A percentile compares a stretch with the other conserved stretches of the same genome.
These are phyloP conservation scores for Halichoerus grypus DNA, from an alignment of 2,113 vertebrate species.

Conservation along the genomic window DNA sequence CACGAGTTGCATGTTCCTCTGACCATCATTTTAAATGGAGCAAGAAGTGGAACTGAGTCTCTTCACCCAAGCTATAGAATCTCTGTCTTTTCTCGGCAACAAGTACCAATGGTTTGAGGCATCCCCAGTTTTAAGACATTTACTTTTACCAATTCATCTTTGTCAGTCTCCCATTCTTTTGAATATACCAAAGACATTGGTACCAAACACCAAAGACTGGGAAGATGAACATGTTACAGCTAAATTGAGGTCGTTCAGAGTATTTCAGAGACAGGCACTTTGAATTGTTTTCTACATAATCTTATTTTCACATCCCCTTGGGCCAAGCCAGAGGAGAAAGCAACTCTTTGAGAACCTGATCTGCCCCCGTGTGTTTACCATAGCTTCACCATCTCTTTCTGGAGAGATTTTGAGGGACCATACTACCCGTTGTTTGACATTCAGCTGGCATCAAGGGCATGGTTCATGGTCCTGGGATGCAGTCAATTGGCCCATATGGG, in stretches of 20 bases:
- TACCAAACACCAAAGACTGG: neutral
- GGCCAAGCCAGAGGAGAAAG: neutral
- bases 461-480: neutral
- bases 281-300: neutral
- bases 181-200: neutral
- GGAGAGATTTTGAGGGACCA: neutral
- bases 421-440: too few species aligned
- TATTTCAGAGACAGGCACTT: neutral
- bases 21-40: neutral
- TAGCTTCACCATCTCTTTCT: neutral
- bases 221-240: neutral
- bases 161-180: neutral
- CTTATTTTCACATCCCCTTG: neutral
- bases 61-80: neutral
- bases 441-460: neutral
- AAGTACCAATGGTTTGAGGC: neutral
- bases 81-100: neutral
- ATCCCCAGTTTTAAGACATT: neutral
- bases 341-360: neutral
- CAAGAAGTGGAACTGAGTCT: neutral
- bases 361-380: neutral
- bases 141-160: neutral
- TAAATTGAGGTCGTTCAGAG: neutral
- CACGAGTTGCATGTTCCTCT: neutral
- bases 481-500: neutral